A percentile compares a stretch with the other conserved stretches of the same genome.
phyloP scores from a whole-genome alignment of 2,888 invertebrate species.

The Cryptosula pallasiana region DNA sequence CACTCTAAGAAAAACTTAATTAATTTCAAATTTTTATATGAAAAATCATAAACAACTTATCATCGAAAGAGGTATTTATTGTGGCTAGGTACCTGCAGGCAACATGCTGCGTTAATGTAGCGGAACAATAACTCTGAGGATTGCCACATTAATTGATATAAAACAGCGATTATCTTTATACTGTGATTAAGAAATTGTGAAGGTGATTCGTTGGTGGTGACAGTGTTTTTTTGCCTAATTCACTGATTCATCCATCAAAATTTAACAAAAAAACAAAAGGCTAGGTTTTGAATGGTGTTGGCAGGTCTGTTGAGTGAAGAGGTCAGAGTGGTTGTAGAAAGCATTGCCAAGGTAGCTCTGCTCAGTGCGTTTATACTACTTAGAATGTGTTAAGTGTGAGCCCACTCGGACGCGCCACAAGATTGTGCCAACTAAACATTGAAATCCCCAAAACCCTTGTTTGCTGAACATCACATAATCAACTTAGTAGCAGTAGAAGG shows the following conservation, averaged over 20 bases:
- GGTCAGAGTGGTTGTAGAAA: background rate
- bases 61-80: too few species aligned
- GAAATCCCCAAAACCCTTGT: conserved; percentile 19
- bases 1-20: background rate
- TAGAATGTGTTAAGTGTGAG: conserved; percentile 17
- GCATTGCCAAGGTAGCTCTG: conserved; percentile 10
- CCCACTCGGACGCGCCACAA: background rate
- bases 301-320: background rate
- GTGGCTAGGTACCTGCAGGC: too few species aligned
- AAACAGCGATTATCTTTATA: background rate
- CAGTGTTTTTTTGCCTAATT: too few species aligned
- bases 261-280: background rate
- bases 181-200: background rate
- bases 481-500: conserved; percentile 7
- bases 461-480: conserved; percentile 21
- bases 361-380: conserved; percentile 8
- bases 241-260: too few species aligned
- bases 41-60: too few species aligned
- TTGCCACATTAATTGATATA: too few species aligned
- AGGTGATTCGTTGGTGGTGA: too few species aligned
- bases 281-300: background rate
- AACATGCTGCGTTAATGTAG: too few species aligned
- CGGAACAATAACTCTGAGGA: too few species aligned
- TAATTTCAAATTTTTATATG: background rate
- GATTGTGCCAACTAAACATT: conserved; percentile 3